Conservation (phyloP, 2,888 invertebrate genomes). For the Euzophera pinguis region DNA sequence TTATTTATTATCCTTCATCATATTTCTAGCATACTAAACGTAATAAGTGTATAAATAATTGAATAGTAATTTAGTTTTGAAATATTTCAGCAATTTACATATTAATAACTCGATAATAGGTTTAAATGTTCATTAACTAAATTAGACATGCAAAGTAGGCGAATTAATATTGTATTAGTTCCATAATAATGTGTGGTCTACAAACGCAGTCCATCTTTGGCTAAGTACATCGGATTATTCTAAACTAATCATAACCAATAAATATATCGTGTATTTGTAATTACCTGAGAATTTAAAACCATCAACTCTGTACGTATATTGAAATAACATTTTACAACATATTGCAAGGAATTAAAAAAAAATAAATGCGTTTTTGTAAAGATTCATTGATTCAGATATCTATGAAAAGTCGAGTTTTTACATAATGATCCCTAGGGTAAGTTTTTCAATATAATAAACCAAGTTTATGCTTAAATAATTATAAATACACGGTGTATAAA, state of each 20-base stretch:
- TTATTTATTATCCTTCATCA: slow-evolving; percentile 81
- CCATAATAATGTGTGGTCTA: slow-evolving; percentile 53
- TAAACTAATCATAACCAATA: slow-evolving; percentile 27
- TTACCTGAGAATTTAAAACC: no score
- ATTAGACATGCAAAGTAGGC: slow-evolving; percentile 73
- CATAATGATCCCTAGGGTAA: no score
- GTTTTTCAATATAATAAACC: no score
- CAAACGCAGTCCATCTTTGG: slow-evolving; percentile 47
- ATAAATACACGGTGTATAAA: slow-evolving; percentile 3
- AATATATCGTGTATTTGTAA: slow-evolving; percentile 10
- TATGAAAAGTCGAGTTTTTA: no score
- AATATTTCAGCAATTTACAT: slow-evolving; percentile 76
- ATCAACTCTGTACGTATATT: no score
- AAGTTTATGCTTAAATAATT: no score
- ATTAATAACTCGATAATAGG: slow-evolving; percentile 70
- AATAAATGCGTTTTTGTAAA: no score
- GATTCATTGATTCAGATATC: no score
- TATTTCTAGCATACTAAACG: slow-evolving; percentile 81
- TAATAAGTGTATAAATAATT: slow-evolving; percentile 81
- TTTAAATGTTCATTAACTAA: slow-evolving; percentile 58
- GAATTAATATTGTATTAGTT: slow-evolving; percentile 73
- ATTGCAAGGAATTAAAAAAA: no score
- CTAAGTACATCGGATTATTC: slow-evolving; percentile 36
- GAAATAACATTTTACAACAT: no score
- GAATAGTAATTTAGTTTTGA: slow-evolving; percentile 78